A percentile compares a stretch with the other conserved stretches of the same genome.
phyloP scores from a whole-genome alignment of 92 coral and sea anemone genomes.

The Isaurus tuberculatus region DNA sequence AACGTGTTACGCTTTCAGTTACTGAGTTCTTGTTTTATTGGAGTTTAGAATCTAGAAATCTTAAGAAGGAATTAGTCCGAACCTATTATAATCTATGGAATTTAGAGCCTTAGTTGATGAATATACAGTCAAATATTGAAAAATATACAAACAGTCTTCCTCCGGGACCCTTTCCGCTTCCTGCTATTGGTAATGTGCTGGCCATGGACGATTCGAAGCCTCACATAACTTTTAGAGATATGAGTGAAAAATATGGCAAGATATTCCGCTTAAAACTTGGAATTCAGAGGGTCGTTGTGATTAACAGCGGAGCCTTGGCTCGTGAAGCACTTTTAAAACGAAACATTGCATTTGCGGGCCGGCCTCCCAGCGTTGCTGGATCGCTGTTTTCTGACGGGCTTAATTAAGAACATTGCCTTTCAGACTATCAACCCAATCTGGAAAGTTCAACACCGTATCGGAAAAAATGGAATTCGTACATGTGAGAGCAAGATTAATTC shows the following conservation, averaged over 20 bases:
- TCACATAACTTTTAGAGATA: conserved; percentile 64
- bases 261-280: conserved; percentile 77
- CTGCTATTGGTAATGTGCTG: conserved; percentile 77
- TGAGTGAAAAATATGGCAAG: conserved; percentile 74
- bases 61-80: too few species aligned
- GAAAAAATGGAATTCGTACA: conserved; percentile 57
- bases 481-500: conserved; percentile 50
- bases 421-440: conserved; percentile 63
- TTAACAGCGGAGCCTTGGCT: conserved; percentile 75
- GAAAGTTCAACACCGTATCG: conserved; percentile 73
- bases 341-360: conserved; percentile 76
- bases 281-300: conserved; percentile 66
- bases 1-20: too few species aligned
- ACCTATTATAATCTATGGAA: too few species aligned
- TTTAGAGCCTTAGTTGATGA: too few species aligned
- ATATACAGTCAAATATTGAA: too few species aligned
- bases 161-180: conserved; percentile 90
- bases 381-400: conserved; percentile 61
- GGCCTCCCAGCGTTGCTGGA: conserved; percentile 79
- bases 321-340: conserved; percentile 79
- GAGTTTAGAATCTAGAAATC: too few species aligned
- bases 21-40: too few species aligned
- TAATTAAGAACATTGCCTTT: conserved; percentile 76
- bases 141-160: too few species aligned
- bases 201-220: conserved; percentile 69